Base-by-base conservation (phyloP, 1,140 invertebrate species). In the Medauroidea extradentata region DNA sequence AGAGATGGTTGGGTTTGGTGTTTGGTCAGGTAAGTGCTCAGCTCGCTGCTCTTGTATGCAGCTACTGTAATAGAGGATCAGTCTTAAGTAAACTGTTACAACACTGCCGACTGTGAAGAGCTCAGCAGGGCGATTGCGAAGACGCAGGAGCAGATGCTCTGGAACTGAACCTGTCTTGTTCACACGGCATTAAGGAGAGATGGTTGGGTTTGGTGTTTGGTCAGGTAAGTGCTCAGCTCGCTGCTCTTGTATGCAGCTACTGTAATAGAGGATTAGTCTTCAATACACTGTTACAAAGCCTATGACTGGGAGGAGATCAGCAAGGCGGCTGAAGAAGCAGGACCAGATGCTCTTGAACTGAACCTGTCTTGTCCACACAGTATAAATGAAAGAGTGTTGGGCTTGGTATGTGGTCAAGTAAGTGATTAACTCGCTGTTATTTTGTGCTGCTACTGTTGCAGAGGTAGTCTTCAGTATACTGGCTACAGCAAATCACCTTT, bases 181-280 rank as follows among this genome's bases (percentile, higher is more conserved):
- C 97, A 1, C 96, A 99, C 78, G 96, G 96, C 23, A 98, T 99
- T 94, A 95, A 93, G 2, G 94, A 97, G 79, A 83, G 91, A 54
- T 95, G 95, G 50, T 99, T 99, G 96, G 96, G 96, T 0, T 72
- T 99, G 24, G 96, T 96, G 34, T 99, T 96, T 78, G 97, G 96
- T 60, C 94, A 97, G 81, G 90, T 91, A 71, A 71, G 23, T 63
- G 39, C 16, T 41, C 39, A 19, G 3, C 19, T 43, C n/a, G 41
- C 5, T 43, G 3, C n/a, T 14, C 41, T 43, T 2, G 19, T 16
- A 9, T 43, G 4, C 19, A 19, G n/a, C n/a, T 3, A 49, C n/a
- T n/a, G n/a, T n/a, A 39, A 39, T 39, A 39, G 38, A 11, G n/a
- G n/a, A 39, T n/a, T n/a, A 39, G 38, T 39, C 9, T 9, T n/a